phyloP scores from a whole-genome alignment of 2,113 vertebrate genomes.

The Callorhinus ursinus region DNA sequence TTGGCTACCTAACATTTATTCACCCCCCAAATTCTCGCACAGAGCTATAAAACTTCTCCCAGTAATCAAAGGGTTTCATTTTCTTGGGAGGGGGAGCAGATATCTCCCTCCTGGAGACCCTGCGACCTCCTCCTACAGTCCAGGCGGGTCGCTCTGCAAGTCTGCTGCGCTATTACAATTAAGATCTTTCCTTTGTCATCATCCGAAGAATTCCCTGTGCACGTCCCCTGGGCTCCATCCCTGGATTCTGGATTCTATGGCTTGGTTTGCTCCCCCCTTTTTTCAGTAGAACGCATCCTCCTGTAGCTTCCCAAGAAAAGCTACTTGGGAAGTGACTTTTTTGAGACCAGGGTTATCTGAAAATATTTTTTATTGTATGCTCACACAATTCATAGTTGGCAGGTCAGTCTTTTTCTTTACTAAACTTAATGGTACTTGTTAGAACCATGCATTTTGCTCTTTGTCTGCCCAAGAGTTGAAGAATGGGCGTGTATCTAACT shows the following conservation, averaged over 20 bases:
- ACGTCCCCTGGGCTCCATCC: neutral
- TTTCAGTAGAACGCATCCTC: neutral
- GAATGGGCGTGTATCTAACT: neutral
- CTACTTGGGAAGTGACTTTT: neutral
- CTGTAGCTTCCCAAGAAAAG: neutral
- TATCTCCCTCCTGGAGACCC: neutral
- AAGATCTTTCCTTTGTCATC: neutral
- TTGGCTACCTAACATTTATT: neutral
- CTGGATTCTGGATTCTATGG: neutral
- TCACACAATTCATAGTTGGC: neutral
- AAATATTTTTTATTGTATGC: constrained; percentile 5
- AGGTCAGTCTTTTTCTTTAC: neutral
- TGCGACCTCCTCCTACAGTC: neutral
- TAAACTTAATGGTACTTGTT: neutral
- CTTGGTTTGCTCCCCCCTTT: neutral
- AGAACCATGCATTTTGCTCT: neutral
- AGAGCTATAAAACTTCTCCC: neutral
- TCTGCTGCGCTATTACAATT: neutral
- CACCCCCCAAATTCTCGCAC: neutral
- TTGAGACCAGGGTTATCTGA: neutral
- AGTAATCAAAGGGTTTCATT: neutral
- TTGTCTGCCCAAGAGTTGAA: neutral
- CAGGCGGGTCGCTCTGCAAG: neutral
- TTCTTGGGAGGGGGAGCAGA: neutral
- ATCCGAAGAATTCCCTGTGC: neutral